Evolutionary conservation across 2,888 invertebrate species (phyloP).

Genomic region (Drosophila formosana): DNA sequence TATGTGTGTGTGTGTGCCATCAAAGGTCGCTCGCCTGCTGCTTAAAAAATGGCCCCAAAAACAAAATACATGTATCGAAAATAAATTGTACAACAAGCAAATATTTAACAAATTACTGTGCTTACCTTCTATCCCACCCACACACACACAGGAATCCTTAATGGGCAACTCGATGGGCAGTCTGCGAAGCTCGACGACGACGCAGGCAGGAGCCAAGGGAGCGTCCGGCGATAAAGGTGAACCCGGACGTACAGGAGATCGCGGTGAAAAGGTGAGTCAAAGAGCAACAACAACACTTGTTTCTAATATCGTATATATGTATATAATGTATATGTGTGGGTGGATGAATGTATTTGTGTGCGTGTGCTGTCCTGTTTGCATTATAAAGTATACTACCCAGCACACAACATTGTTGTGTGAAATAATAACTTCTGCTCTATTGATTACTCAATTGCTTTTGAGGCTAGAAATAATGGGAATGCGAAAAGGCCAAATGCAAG

Average conservation of each 20-base stretch:
- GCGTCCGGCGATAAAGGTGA: conserved; percentile 89
- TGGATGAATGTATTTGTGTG: conserved; percentile 28
- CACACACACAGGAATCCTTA: conserved; percentile 87
- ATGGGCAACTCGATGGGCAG: conserved; percentile 86
- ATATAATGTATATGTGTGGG: not conserved
- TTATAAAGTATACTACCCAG: conserved; percentile 49
- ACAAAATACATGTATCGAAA: conserved; percentile 70
- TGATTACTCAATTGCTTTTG: conserved; percentile 82
- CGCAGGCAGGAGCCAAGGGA: conserved; percentile 90
- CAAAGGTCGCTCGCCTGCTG: conserved; percentile 56
- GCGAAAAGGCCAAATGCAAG: not conserved
- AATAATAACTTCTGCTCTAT: conserved; percentile 80
- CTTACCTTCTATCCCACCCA: conserved; percentile 45
- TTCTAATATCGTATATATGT: not conserved
- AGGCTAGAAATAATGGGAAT: conserved; percentile 1
- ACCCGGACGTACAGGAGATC: conserved; percentile 88
- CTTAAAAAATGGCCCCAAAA: conserved; percentile 55
- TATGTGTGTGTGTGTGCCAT: conserved; percentile 28
- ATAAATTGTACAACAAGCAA: conserved; percentile 81
- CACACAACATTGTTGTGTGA: conserved; percentile 56
- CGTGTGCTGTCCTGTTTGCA: conserved; percentile 29
- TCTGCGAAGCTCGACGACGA: conserved; percentile 87
- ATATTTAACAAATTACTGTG: conserved; percentile 80
- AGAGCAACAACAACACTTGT: conserved; percentile 48
- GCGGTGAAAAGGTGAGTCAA: conserved; percentile 90